A percentile compares a stretch with the other conserved stretches of the same genome.
phyloP scores from a whole-genome alignment of 1,140 invertebrate species.

The Trissolcus basalis region DNA sequence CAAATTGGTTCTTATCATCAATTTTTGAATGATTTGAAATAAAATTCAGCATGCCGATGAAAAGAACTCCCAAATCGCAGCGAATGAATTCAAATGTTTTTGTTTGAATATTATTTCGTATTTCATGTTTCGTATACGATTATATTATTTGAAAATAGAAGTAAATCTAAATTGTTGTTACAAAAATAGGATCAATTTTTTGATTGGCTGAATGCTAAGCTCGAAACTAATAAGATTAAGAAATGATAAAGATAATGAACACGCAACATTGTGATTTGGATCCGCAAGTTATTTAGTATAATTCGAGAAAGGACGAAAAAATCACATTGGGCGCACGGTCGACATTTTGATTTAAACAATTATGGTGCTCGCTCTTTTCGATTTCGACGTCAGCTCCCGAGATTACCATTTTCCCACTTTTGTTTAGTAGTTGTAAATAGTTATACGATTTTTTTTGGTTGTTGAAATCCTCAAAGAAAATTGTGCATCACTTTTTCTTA shows the following conservation, averaged over 20 bases:
- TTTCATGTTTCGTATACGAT: no score
- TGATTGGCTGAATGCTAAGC: constrained; percentile 38
- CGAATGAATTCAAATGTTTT: no score
- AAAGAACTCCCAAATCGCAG: no score
- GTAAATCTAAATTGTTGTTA: no score
- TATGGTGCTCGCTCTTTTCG: constrained; percentile 54
- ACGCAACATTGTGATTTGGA: constrained; percentile 35
- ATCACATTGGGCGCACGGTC: constrained; percentile 36
- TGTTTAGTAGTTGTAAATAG: constrained; percentile 57
- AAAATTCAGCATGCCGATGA: no score
- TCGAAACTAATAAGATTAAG: constrained; percentile 3
- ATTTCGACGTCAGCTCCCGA: constrained; percentile 54
- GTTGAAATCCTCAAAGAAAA: constrained; percentile 43
- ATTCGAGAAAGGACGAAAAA: constrained; percentile 23
- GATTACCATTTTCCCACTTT: constrained; percentile 29
- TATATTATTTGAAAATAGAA: no score
- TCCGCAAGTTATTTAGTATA: constrained; percentile 36
- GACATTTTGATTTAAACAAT: constrained; percentile 37
- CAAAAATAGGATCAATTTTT: constrained; percentile 5
- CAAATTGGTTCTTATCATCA: no score
- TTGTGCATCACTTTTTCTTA: constrained; percentile 45
- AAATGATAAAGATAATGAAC: constrained; percentile 17
- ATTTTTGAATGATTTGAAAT: no score
- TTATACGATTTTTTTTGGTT: constrained; percentile 36
- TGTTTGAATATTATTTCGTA: no score